Base-by-base conservation (phyloP, 2,113 vertebrate species). In the Cephalopterus ornatus region DNA sequence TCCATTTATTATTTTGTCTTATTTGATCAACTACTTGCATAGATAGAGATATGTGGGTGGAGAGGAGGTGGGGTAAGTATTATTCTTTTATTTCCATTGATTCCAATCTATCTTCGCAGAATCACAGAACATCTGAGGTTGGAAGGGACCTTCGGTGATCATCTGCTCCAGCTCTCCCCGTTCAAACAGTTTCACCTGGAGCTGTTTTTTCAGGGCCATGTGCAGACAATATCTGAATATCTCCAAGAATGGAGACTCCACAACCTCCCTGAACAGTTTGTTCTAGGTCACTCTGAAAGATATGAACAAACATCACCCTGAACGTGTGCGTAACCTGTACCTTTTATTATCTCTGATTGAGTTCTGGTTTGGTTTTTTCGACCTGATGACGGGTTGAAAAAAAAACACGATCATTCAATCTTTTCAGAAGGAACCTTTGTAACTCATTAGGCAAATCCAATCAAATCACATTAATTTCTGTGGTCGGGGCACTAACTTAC, bases 61-160 rank as follows among this genome's bases (percentile, higher is more conserved):
- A 16, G 3, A 12, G 2, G 26, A 13, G 7, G 2, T 5, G 1
- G 18, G 12, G 13, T 1, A 2, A 35, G 1, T 14, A 42, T 20
- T 78, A 47, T 27, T 47, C 11, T 56, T 74, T 89, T 71, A 27
- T 73, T 70, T n/a, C 14, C 27, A 37, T 42, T 26, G 15, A 24
- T 75, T 75, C 21, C 9, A 39, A 9, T 17, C 32, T 77, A 5
- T 8, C 6, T 65, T 85, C 65, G 35, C 19, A 46, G 42, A 70
- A 55, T 30, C 11, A 15, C 8, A 32, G 67, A 42, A 27, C 17
- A 42, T 1, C 8, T 42, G 18, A 49, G 7, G 17, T 18, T 37
- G 58, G 14, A 88, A 80, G 32, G 12, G 2, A 37, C 5, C 21
- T 74, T 46, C 47, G 15, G 23, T 70, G 1, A 3, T 74, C 30